Evolutionary conservation across 2,113 vertebrate species (phyloP).

Genomic region (Dicentrarchus labrax): DNA sequence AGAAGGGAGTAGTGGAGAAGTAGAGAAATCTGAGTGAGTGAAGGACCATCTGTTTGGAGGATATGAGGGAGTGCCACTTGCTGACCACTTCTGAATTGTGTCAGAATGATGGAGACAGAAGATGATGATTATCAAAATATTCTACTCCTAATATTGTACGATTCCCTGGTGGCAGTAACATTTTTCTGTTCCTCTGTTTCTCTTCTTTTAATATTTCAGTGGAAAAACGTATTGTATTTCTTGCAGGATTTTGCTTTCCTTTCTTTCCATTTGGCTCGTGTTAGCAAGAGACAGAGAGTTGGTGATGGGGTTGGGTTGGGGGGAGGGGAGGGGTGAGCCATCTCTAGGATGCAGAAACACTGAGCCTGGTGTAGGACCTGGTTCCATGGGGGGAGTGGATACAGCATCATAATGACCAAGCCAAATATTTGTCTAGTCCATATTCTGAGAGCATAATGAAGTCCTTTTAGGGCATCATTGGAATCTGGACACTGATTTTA

Average conservation of each 20-base stretch:
- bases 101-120: constrained; percentile 40
- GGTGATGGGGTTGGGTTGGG: constrained; percentile 23
- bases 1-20: constrained; percentile 24
- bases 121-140: not conserved
- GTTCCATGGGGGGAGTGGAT: constrained; percentile 70
- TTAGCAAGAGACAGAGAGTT: constrained; percentile 33
- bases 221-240: constrained; percentile 14
- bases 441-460: constrained; percentile 83
- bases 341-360: constrained; percentile 73
- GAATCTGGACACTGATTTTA: constrained; percentile 80
- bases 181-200: too few species aligned
- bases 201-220: not conserved
- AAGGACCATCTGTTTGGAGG: constrained; percentile 69
- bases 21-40: constrained; percentile 38
- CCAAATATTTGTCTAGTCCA: constrained; percentile 83
- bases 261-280: constrained; percentile 35
- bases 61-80: constrained; percentile 49
- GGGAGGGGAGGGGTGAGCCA: too few species aligned
- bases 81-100: constrained; percentile 58
- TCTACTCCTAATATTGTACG: not conserved
- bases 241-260: constrained; percentile 12
- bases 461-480: constrained; percentile 81
- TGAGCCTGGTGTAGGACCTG: constrained; percentile 72
- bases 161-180: not conserved
- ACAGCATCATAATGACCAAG: constrained; percentile 84